phyloP scores from a whole-genome alignment of 2,888 invertebrate genomes.

The Phragmatobia fuliginosa region DNA sequence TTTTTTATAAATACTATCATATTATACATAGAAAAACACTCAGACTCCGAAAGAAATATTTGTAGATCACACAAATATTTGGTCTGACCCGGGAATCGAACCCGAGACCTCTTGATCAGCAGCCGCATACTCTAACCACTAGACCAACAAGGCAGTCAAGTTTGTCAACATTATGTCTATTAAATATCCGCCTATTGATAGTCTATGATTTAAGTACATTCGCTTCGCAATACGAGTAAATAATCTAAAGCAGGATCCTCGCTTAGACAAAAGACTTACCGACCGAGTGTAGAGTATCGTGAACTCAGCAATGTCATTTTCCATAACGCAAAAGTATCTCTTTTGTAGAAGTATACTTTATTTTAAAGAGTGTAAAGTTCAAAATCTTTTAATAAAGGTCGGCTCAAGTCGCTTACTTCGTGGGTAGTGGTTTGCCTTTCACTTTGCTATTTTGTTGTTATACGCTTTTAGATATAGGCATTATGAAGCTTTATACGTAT shows the following conservation, averaged over 20 bases:
- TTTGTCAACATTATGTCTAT: too few species aligned
- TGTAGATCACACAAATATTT: too few species aligned
- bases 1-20: too few species aligned
- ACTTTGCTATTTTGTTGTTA: conserved; percentile 68
- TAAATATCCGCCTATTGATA: conserved; percentile 25
- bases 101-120: too few species aligned
- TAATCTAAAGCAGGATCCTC: conserved; percentile 37
- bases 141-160: too few species aligned
- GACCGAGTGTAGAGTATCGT: conserved; percentile 46
- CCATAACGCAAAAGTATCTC: conserved; percentile 36
- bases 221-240: conserved; percentile 34
- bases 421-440: conserved; percentile 80
- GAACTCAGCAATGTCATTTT: conserved; percentile 57
- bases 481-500: conserved; percentile 32
- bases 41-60: too few species aligned
- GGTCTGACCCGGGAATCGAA: too few species aligned
- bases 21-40: too few species aligned
- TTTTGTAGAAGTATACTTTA: conserved; percentile 51
- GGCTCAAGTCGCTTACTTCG: conserved; percentile 57
- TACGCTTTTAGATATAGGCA: conserved; percentile 43
- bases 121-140: too few species aligned
- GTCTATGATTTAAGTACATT: conserved; percentile 23
- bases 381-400: conserved; percentile 54
- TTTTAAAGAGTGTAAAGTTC: conserved; percentile 50
- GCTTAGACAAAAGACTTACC: conserved; percentile 45